Percentiles rank a stretch among this genome's conserved stretches.
Conservation (phyloP, 2,797 vertebrate species). For the Siniperca undulata region DNA sequence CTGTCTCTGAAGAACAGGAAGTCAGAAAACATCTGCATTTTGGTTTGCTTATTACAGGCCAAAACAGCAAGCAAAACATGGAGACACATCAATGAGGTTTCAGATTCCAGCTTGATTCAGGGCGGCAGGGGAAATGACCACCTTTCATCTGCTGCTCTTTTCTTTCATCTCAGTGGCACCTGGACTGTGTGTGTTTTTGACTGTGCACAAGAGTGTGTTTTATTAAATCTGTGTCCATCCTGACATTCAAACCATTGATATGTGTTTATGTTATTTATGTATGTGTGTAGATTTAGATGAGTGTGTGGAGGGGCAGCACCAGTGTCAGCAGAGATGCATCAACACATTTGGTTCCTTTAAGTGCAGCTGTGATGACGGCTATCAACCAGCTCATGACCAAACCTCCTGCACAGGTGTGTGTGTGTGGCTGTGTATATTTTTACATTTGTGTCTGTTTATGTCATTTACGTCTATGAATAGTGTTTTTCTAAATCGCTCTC, state of each 20-base stretch:
- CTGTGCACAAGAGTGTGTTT: constrained; percentile 7
- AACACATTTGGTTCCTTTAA: constrained; percentile 81
- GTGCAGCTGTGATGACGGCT: constrained; percentile 74
- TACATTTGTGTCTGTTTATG: constrained; percentile 29
- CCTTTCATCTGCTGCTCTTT: constrained; percentile 48
- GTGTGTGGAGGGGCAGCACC: constrained; percentile 64
- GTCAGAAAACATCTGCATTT: constrained; percentile 52
- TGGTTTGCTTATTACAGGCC: constrained; percentile 54
- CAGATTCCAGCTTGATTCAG: constrained; percentile 42
- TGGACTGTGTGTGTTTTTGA: constrained; percentile 10
- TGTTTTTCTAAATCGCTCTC: background rate
- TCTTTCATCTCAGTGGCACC: constrained; percentile 37
- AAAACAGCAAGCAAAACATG: constrained; percentile 23
- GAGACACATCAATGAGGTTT: constrained; percentile 42
- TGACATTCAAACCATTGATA: background rate
- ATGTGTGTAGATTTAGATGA: constrained; percentile 75
- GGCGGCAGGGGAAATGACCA: background rate
- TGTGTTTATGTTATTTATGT: background rate
- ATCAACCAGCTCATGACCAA: constrained; percentile 53
- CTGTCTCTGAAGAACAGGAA: constrained; percentile 48
- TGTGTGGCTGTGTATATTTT: background rate
- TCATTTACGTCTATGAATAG: constrained; percentile 8
- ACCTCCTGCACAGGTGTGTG: constrained; percentile 57
- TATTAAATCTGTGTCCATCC: background rate
- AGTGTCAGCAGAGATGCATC: constrained; percentile 79